Evolutionary conservation across 2,797 vertebrate species (phyloP).

Genomic region (Micrastur ruficollis): DNA sequence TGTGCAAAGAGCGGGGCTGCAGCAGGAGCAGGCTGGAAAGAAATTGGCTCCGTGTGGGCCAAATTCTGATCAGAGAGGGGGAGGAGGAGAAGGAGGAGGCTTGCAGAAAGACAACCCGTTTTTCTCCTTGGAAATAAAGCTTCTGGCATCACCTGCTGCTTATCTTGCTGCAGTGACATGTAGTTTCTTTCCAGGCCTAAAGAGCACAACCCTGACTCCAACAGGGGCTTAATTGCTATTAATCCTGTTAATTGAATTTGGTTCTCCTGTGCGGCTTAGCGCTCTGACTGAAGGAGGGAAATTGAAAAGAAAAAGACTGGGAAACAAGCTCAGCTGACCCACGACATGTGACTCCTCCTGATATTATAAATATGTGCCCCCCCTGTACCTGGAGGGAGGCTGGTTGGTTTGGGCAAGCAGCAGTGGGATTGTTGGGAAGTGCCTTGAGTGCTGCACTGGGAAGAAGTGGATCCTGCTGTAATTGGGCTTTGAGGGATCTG

Average conservation of each 20-base stretch:
- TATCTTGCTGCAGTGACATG: constrained; percentile 7
- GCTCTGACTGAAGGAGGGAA: not conserved
- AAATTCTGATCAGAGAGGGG: not conserved
- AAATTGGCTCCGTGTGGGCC: not conserved
- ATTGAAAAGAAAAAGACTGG: not conserved
- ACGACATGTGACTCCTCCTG: not conserved
- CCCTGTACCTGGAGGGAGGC: fast-evolving
- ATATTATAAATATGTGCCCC: not conserved
- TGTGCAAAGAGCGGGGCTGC: not conserved
- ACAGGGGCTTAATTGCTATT: constrained; percentile 34
- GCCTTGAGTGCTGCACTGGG: not conserved
- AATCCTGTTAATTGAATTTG: constrained; percentile 47
- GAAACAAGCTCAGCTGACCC: not conserved
- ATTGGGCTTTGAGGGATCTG: not conserved
- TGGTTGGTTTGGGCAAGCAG: not conserved
- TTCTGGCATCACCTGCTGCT: constrained; percentile 47
- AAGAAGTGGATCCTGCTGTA: not conserved
- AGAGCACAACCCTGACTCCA: constrained; percentile 14
- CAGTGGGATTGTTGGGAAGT: fast-evolving
- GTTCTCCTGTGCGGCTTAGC: constrained; percentile 11
- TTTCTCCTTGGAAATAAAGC: constrained; percentile 12
- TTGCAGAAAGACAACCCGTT: constrained; percentile 3
- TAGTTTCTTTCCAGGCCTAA: constrained; percentile 7
- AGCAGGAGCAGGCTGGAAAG: not conserved
- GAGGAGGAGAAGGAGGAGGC: not conserved